phyloP scores from a whole-genome alignment of 2,888 invertebrate species.

The Leptopilina myrica region DNA sequence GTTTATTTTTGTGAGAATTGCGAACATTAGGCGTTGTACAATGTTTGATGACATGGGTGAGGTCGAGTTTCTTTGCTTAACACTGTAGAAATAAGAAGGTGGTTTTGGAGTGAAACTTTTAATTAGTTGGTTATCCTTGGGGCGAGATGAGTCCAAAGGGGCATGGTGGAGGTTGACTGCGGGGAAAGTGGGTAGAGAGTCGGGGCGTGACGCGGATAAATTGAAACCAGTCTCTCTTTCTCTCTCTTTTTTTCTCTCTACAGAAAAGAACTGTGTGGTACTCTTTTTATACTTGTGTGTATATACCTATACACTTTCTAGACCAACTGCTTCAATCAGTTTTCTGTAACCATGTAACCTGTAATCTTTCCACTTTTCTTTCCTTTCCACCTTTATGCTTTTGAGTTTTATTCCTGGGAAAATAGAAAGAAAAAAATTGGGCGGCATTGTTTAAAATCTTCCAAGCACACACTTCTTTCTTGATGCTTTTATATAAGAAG shows the following conservation, averaged over 20 bases:
- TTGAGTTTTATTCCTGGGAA: background rate
- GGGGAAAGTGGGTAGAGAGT: background rate
- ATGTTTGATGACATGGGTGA: constrained; percentile 22
- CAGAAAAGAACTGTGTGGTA: background rate
- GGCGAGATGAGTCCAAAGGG: constrained; percentile 54
- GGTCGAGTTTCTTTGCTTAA: background rate
- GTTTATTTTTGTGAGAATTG: too few species aligned
- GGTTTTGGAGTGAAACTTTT: constrained; percentile 62
- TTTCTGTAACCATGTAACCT: constrained; percentile 7
- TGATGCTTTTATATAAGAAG: constrained; percentile 8
- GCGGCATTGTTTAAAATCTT: constrained; percentile 10
- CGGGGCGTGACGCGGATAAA: constrained; percentile 56
- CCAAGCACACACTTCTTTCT: too few species aligned
- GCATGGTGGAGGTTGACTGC: constrained; percentile 38
- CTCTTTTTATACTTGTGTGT: too few species aligned
- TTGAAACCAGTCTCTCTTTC: constrained; percentile 52
- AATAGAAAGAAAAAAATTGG: background rate
- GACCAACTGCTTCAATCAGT: constrained; percentile 13
- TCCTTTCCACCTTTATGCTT: background rate
- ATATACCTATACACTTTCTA: constrained; percentile 13
- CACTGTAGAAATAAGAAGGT: constrained; percentile 23
- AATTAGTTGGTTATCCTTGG: constrained; percentile 67
- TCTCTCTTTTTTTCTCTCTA: background rate
- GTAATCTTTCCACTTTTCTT: constrained; percentile 18
- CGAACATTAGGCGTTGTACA: background rate